A percentile compares a stretch with the other conserved stretches of the same genome.
Evolutionary conservation across 2,113 vertebrate genomes (phyloP).

Genomic region (Hydropotes inermis): DNA sequence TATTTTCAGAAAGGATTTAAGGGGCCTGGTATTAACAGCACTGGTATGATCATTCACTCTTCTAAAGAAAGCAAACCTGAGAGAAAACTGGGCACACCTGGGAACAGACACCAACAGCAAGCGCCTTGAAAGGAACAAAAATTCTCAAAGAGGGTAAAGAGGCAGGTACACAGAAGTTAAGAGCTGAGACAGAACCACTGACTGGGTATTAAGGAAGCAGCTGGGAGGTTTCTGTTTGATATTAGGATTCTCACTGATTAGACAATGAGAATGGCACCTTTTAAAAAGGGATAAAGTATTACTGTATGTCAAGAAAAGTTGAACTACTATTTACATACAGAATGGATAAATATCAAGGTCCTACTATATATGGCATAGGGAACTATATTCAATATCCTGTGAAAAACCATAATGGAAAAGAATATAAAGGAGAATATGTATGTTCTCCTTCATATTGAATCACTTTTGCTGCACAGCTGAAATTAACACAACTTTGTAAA

Average conservation of each 20-base stretch:
- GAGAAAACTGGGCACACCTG: neutral
- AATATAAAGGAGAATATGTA: too few relatives aligned
- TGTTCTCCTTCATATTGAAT: neutral
- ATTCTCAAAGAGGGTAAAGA: neutral
- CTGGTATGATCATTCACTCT: neutral
- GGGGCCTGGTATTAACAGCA: neutral
- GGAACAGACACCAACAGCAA: neutral
- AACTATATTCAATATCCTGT: neutral
- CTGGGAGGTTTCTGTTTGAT: neutral
- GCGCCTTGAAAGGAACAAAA: neutral
- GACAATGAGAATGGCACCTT: neutral
- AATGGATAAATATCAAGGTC: neutral
- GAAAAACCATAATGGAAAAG: neutral
- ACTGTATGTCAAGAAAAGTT: neutral
- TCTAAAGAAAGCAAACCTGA: neutral
- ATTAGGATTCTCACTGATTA: neutral
- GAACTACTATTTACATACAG: neutral
- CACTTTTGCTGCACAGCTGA: neutral
- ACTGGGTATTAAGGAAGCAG: neutral
- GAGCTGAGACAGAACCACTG: neutral
- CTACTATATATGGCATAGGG: neutral
- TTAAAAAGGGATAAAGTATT: neutral
- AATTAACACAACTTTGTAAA: neutral
- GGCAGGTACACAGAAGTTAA: neutral
- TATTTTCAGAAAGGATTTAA: constrained; percentile 8